Evolutionary conservation across 1,140 invertebrate genomes (phyloP), one percentile per base, ranked within the genome.

Genomic region (Prorops nasuta): DNA sequence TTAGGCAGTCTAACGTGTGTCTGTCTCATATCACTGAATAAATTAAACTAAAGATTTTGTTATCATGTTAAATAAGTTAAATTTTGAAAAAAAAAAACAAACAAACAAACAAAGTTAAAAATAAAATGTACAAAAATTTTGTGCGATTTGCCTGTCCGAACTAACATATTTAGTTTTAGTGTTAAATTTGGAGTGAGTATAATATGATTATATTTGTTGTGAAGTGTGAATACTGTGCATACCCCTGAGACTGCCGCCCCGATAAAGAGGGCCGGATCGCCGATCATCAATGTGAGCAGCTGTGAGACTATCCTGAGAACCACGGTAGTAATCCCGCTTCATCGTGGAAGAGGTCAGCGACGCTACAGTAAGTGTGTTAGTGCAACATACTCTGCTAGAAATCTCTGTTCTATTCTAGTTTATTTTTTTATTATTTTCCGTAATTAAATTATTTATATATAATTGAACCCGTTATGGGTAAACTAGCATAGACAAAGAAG

Each of bases 241-340:
- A 77, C 75, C 75, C 75, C 74, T 77, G 63, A 76, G 74, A 64
- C 75, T 77, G 68, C 75, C 67, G 67, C 74, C 75, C 64, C 74
- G 68, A 63, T 71, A 76, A 65, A 78, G 71, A 49, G 69, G 62
- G 43, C 70, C 71, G 63, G 73, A 70, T 46, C 75, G 71, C 39
- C 72, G 70, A 37, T 78, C 75, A 41, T 78, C 74, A 41, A 72
- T 68, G 54, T 76, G 74, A 19, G 74, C 74, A 45, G 71, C 83
- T 60, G 87, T 87, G 52, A 92, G 81, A 76, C 87, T 90, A 79
- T 92, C 89, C 81, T 91, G 88, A 45, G 89, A 91, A 64, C 89
- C 89, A 78, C 88, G 83, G 79, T 90, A 91, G 83, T 89, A 91
- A 79, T 92, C 89, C 76, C 89, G 84, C 79, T 87, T 85, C 86